A percentile compares a stretch with the other conserved stretches of the same genome.
phyloP scores from a whole-genome alignment of 2,113 vertebrate species.

The Chascanopsetta lugubris region DNA sequence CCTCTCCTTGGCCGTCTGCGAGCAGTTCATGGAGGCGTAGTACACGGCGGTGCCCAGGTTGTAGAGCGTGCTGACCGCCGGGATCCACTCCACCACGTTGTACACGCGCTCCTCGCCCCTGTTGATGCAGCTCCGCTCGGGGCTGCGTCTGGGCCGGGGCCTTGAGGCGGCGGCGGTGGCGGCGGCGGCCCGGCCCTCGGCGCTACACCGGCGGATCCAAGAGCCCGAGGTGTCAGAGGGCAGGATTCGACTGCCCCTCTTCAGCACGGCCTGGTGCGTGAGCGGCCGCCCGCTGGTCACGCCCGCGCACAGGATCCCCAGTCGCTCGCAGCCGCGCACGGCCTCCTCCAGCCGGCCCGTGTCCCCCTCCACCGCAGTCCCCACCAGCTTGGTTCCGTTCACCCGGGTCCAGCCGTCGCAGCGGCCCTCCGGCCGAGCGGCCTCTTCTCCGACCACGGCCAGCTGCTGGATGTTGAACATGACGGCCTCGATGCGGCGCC shows the following conservation, averaged over 20 bases:
- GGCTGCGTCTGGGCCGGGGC: constrained; percentile 48
- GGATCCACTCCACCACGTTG: constrained; percentile 80
- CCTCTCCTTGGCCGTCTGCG: constrained; percentile 80
- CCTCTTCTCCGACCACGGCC: constrained; percentile 22
- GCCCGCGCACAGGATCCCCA: constrained; percentile 80
- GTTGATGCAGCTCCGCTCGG: constrained; percentile 69
- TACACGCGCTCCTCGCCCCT: constrained; percentile 79
- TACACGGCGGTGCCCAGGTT: constrained; percentile 90
- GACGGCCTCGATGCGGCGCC: constrained; percentile 71
- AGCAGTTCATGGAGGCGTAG: constrained; percentile 86
- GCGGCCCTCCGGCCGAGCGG: background rate
- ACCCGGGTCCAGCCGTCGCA: constrained; percentile 75
- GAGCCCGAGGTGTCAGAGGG: constrained; percentile 44
- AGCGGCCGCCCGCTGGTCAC: constrained; percentile 57
- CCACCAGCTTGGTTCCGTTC: constrained; percentile 63
- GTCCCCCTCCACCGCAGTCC: constrained; percentile 34
- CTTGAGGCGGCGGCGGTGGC: background rate
- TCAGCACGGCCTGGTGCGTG: constrained; percentile 64
- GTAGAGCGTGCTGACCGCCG: constrained; percentile 85
- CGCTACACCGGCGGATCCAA: constrained; percentile 72
- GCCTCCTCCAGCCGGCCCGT: constrained; percentile 41
- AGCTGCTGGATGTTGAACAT: constrained; percentile 81
- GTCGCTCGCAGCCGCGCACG: constrained; percentile 69
- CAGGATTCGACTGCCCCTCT: constrained; percentile 51
- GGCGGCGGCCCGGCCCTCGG: constrained; percentile 1